A percentile compares a stretch with the other conserved stretches of the same genome.
phyloP scores from a whole-genome alignment of 2,888 invertebrate species.

The Gortyna flavago region DNA sequence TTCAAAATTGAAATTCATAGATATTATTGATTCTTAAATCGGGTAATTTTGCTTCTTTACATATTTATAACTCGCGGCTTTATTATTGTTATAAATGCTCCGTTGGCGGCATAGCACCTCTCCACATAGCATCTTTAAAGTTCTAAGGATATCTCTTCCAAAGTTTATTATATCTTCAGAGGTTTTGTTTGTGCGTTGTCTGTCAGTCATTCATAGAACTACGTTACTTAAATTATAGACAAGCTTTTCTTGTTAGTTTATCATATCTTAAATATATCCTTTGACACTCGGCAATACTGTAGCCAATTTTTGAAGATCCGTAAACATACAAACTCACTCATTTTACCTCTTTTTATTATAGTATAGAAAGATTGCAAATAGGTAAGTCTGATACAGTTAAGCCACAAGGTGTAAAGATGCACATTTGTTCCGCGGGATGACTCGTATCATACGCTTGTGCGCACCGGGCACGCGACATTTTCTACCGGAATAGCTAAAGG shows the following conservation, averaged over 20 bases:
- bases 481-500: slow-evolving; percentile 78
- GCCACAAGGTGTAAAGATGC: slow-evolving; percentile 69
- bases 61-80: too few species aligned
- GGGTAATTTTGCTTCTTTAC: neutral
- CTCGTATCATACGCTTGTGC: slow-evolving; percentile 59
- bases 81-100: neutral
- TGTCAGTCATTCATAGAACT: neutral
- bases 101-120: too few species aligned
- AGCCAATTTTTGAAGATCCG: neutral
- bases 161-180: neutral
- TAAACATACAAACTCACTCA: neutral
- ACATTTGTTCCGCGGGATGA: slow-evolving; percentile 59
- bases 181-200: neutral
- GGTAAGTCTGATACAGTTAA: slow-evolving; percentile 45
- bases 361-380: slow-evolving; percentile 4
- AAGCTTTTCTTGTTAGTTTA: too few species aligned
- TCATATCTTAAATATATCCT: too few species aligned
- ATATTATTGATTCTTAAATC: slow-evolving; percentile 1
- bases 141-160: neutral
- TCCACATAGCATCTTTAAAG: neutral
- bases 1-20: slow-evolving; percentile 36
- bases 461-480: slow-evolving; percentile 83
- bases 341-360: neutral
- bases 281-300: neutral
- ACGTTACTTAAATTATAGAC: neutral